These are phyloP conservation scores for Panurus biarmicus DNA, from an alignment of 2,113 vertebrate species.

Conservation along the genomic window DNA sequence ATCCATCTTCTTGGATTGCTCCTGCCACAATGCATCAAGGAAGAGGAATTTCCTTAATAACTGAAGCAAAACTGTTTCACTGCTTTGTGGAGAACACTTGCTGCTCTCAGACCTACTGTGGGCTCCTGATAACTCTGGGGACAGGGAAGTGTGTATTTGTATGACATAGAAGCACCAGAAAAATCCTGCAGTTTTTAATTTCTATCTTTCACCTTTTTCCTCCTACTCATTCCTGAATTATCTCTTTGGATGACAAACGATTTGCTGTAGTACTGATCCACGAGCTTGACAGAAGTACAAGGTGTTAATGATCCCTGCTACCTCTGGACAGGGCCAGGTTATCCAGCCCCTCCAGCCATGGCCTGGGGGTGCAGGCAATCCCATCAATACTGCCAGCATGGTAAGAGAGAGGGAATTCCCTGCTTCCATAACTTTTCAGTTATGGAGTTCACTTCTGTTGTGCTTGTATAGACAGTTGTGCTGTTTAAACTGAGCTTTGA, in stretches of 20 bases:
- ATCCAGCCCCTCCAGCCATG: background rate
- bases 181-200: background rate
- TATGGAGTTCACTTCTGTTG: background rate
- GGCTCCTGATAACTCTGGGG: background rate
- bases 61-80: background rate
- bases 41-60: slow-evolving; percentile 5
- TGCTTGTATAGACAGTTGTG: background rate
- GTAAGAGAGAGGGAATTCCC: background rate
- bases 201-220: background rate
- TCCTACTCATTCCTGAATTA: background rate
- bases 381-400: background rate
- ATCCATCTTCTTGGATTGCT: background rate
- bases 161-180: background rate
- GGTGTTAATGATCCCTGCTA: background rate
- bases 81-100: background rate
- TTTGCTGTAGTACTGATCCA: background rate
- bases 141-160: background rate
- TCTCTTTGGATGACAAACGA: background rate
- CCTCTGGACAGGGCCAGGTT: background rate
- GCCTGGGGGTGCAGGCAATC: background rate
- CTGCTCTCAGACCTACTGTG: background rate
- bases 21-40: background rate
- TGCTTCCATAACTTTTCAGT: background rate
- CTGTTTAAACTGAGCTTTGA: background rate
- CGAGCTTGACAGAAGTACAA: background rate